Conservation (phyloP, 2,113 vertebrate genomes). For the Pantherophis guttatus region DNA sequence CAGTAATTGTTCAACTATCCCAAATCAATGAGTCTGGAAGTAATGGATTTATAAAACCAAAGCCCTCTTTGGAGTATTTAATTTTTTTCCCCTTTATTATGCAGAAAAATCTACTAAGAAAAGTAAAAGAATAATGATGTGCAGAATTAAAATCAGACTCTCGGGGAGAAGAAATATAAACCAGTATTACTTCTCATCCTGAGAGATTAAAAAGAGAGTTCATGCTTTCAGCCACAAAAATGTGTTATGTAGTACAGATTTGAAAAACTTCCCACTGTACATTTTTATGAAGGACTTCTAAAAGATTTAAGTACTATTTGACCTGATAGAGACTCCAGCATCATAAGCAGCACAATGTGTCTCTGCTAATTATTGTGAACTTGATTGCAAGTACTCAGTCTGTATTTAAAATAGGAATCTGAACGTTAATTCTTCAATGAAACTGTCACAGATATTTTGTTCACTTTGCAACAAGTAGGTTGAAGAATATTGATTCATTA, state of each 20-base stretch:
- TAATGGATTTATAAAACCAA: background rate
- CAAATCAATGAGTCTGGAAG: background rate
- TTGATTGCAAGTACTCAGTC: constrained; percentile 18
- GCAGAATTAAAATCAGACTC: constrained; percentile 21
- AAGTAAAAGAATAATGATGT: background rate
- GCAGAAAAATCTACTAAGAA: background rate
- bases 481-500: background rate
- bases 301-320: constrained; percentile 33
- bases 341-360: background rate
- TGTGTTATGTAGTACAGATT: constrained; percentile 24
- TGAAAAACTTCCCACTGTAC: constrained; percentile 46
- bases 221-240: constrained; percentile 4
- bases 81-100: background rate
- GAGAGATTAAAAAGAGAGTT: background rate
- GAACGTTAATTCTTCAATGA: constrained; percentile 29
- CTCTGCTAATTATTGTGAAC: constrained; percentile 46
- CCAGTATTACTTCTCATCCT: background rate
- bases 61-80: background rate
- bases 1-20: background rate
- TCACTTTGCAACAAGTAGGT: background rate
- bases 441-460: constrained; percentile 23
- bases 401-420: background rate
- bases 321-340: constrained; percentile 27
- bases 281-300: constrained; percentile 50
- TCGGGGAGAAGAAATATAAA: constrained; percentile 8